Conservation (phyloP, 2,113 vertebrate genomes). For the Gopherus evgoodei region DNA sequence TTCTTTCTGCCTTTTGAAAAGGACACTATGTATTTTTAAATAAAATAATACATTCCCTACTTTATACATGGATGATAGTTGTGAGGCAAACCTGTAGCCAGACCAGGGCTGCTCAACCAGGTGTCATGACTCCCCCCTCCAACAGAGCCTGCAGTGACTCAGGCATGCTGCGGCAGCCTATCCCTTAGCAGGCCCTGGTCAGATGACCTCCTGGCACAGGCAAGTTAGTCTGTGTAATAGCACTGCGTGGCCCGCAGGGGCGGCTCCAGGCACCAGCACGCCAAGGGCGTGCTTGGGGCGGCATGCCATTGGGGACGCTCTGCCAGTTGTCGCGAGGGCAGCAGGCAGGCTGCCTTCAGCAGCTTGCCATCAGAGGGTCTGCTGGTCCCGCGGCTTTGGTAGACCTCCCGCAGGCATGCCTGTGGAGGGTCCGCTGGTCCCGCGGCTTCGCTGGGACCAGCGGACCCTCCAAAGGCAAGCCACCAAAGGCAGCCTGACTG, state of each 20-base stretch:
- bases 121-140: not conserved
- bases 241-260: not conserved
- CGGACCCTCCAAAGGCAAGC: too few species aligned
- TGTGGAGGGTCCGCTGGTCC: too few species aligned
- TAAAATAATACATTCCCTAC: not conserved
- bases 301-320: too few species aligned
- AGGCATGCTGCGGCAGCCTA: not conserved
- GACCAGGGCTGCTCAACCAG: not conserved
- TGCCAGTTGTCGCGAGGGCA: too few species aligned
- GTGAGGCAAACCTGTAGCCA: not conserved
- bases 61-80: not conserved
- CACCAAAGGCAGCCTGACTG: too few species aligned
- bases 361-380: too few species aligned
- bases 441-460: too few species aligned
- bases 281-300: too few species aligned
- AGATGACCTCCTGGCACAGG: not conserved
- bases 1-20: constrained; percentile 12
- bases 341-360: too few species aligned
- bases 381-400: too few species aligned
- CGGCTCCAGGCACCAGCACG: too few species aligned
- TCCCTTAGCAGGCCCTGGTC: not conserved
- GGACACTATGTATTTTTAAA: not conserved
- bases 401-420: too few species aligned
- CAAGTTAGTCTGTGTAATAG: not conserved
- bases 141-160: not conserved